phyloP scores from a whole-genome alignment of 2,797 vertebrate species.

The Acipenser oxyrinchus region DNA sequence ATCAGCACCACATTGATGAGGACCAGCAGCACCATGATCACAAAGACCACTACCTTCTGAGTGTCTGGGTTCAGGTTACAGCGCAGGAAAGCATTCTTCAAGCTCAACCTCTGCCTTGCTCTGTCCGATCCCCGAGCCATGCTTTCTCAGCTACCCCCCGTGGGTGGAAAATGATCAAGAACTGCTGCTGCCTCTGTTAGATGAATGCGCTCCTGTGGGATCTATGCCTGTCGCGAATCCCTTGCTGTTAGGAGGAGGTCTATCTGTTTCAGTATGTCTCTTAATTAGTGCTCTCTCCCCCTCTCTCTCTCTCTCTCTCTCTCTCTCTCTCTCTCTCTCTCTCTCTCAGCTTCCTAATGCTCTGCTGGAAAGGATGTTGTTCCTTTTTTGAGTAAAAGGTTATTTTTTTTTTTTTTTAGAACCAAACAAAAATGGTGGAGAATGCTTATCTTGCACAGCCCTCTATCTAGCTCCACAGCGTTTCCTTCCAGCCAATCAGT shows the following conservation, averaged over 20 bases:
- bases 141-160: slow-evolving; percentile 16
- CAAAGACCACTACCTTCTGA: slow-evolving; percentile 85
- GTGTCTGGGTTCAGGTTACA: slow-evolving; percentile 92
- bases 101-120: slow-evolving; percentile 62
- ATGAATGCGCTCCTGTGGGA: no score
- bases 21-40: slow-evolving; percentile 91
- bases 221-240: no score
- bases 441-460: slow-evolving; percentile 31
- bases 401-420: slow-evolving; percentile 9
- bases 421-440: slow-evolving; percentile 40
- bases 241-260: slow-evolving; percentile 26
- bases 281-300: slow-evolving; percentile 15
- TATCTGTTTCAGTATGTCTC: slow-evolving; percentile 18
- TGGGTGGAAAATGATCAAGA: not conserved
- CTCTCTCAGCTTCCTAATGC: slow-evolving; percentile 12
- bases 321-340: slow-evolving; percentile 3
- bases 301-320: slow-evolving; percentile 10
- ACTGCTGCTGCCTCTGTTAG: slow-evolving; percentile 22
- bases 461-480: slow-evolving; percentile 41
- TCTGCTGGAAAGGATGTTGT: slow-evolving; percentile 17
- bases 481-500: slow-evolving; percentile 45
- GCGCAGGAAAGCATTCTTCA: slow-evolving; percentile 70
- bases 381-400: slow-evolving; percentile 3
- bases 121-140: slow-evolving; percentile 64
- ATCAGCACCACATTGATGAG: slow-evolving; percentile 94